Evolutionary conservation across 2,113 vertebrate genomes (phyloP), one percentile per base, ranked within the genome.

Genomic region (Caloenas nicobarica): DNA sequence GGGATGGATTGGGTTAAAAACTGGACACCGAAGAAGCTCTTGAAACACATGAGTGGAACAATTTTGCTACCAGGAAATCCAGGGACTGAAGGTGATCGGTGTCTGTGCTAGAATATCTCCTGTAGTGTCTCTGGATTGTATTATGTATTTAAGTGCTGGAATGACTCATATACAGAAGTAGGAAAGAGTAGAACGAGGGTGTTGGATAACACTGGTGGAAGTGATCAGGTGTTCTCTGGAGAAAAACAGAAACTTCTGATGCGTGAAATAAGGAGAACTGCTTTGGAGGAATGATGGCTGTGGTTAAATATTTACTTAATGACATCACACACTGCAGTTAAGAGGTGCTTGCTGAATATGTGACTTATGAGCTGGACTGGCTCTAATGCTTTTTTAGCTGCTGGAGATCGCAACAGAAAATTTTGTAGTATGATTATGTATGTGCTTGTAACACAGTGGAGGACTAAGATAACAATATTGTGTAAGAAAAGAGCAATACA

Each of bases 231-330:
- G n/a, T 38, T 80, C 69, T 23, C 31, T 3, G 11, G 91, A 95
- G 86, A 91, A 95, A 91, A 95, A 5, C 61, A 94, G 94, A 95
- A 96, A 60, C 60, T 89, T 19, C 16, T 93, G 66, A 34, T 36
- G 68, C 68, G 60, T 94, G 93, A 94, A 91, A 86, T 85, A 85
- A 73, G 66, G 71, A 88, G 57, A 79, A 76, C 19, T 83, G 78
- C 44, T 86, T 94, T 73, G 57, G 90, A 96, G 58, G 61, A 89
- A 88, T 84, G 54, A 51, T 53, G 64, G 23, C 65, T 81, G 38
- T 48, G 44, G 74, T 88, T 88, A 95, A 94, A 85, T 72, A 95
- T 94, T 96, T 96, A 90, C 84, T 91, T 73, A 40, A 65, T 89
- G 87, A 48, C 50, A 83, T 85, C 76, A 23, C 58, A 58, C 4